Base-by-base conservation (phyloP, 2,113 vertebrate species). In the Agelaius tricolor region DNA sequence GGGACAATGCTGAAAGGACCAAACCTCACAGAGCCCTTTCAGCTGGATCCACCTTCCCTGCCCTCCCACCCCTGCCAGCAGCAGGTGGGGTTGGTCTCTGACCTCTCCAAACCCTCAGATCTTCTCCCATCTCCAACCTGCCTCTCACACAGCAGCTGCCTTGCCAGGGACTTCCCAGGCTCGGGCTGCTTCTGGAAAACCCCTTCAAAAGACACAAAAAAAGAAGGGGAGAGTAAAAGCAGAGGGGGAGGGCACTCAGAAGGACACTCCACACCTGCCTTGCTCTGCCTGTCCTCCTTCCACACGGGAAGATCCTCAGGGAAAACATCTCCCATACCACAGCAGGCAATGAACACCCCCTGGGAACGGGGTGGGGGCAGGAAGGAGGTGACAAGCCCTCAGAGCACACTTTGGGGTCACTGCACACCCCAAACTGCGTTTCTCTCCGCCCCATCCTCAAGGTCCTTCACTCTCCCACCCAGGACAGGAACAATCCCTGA, bases 111-210 rank as follows among this genome's bases (percentile, higher is more conserved):
- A 62, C 2, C 28, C 4, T 46, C 84, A 84, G 79, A 76, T 62
- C 75, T 72, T 69, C 57, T 80, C 77, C 90, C 49, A 74, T 16
- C 75, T n/a, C 67, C 11, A 81, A 71, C 30, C 61, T 93, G 82
- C 72, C 79, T 73, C 81, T 74, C 72, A 80, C 39, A 62, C 35
- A 57, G 37, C 47, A 92, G 68, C 43, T 52, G 37, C 94, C 65
- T 20, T 96, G 96, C 93, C 94, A 96, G 96, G 96, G 96, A 96
- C 96, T 97, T 97, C 90, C 96, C 96, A 93, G 52, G 73, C 69
- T 59, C 22, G 0, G 15, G 65, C 69, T 88, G 85, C 61, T 77
- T 9, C 79, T 93, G 96, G 96, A 97, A 97, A 97, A 22, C 33
- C 96, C 94, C 96, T 93, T 78, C 28, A 49, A 69, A 73, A 65